These are phyloP conservation scores for Arvicanthis niloticus DNA, from an alignment of 2,113 vertebrate genomes.

Conservation along the genomic window DNA sequence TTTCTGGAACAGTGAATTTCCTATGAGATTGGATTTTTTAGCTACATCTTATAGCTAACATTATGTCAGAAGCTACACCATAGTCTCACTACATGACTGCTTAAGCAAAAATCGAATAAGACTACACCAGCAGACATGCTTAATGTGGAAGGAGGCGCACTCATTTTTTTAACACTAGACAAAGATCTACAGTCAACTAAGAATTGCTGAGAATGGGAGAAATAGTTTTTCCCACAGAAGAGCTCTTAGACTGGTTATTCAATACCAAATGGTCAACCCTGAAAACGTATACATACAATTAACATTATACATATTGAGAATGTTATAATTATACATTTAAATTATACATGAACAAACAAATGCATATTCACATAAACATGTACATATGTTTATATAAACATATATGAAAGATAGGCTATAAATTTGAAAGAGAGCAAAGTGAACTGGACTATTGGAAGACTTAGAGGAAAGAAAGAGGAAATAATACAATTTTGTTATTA, in stretches of 20 bases:
- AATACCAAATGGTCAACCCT: background rate
- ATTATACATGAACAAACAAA: background rate
- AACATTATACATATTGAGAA: background rate
- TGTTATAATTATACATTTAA: background rate
- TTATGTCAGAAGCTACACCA: background rate
- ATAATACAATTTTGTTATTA: background rate
- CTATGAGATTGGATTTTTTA: background rate
- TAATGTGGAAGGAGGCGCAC: background rate
- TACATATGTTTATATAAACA: background rate
- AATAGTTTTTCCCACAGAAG: background rate
- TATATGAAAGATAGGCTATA: background rate
- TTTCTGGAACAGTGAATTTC: background rate
- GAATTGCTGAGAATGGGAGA: background rate
- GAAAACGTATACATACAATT: background rate
- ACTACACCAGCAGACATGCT: background rate
- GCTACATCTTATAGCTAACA: background rate
- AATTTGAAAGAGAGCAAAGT: background rate
- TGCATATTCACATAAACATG: background rate
- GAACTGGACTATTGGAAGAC: background rate
- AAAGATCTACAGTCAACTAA: background rate
- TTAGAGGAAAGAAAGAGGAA: background rate
- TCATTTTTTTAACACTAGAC: background rate
- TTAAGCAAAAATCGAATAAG: background rate
- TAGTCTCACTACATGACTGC: background rate
- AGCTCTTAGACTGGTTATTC: background rate